phyloP scores from a whole-genome alignment of 2,797 vertebrate genomes.

The Sebastiscus tertius region DNA sequence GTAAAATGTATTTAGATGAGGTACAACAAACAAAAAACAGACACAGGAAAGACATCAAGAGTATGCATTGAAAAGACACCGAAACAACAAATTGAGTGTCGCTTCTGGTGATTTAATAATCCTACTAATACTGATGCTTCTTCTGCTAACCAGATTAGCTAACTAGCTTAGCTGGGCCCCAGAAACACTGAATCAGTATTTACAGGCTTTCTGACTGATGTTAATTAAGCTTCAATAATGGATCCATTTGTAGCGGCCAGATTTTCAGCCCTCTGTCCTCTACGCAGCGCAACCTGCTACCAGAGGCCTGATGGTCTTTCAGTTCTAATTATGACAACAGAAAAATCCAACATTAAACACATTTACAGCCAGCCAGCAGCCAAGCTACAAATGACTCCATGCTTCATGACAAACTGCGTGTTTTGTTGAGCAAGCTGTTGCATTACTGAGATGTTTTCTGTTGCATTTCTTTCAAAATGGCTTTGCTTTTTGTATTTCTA shows the following conservation, averaged over 20 bases:
- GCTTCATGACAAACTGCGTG: slow-evolving; percentile 19
- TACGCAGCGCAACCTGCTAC: slow-evolving; percentile 24
- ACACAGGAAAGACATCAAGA: slow-evolving; percentile 11
- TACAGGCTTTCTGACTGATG: slow-evolving; percentile 33
- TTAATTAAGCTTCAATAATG: slow-evolving; percentile 61
- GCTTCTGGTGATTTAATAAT: slow-evolving; percentile 30
- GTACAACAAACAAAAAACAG: slow-evolving; percentile 28
- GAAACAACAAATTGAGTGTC: slow-evolving; percentile 17
- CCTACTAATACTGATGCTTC: background rate
- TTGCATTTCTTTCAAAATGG: background rate
- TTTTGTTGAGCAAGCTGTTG: slow-evolving; percentile 31
- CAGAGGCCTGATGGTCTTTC: slow-evolving; percentile 31
- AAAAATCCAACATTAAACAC: slow-evolving; percentile 24
- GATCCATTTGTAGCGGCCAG: slow-evolving; percentile 43
- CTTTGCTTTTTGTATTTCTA: background rate
- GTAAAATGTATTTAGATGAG: slow-evolving; percentile 56
- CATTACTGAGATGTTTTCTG: slow-evolving; percentile 4
- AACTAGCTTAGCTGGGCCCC: slow-evolving; percentile 24
- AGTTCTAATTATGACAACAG: slow-evolving; percentile 48
- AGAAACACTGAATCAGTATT: slow-evolving; percentile 43
- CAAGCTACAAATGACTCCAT: slow-evolving; percentile 7
- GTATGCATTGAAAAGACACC: background rate
- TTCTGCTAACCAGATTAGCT: slow-evolving; percentile 21
- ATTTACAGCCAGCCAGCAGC: slow-evolving; percentile 24
- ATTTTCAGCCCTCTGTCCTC: slow-evolving; percentile 50